phyloP scores from a whole-genome alignment of 2,797 vertebrate genomes.

The Alcedo atthis region DNA sequence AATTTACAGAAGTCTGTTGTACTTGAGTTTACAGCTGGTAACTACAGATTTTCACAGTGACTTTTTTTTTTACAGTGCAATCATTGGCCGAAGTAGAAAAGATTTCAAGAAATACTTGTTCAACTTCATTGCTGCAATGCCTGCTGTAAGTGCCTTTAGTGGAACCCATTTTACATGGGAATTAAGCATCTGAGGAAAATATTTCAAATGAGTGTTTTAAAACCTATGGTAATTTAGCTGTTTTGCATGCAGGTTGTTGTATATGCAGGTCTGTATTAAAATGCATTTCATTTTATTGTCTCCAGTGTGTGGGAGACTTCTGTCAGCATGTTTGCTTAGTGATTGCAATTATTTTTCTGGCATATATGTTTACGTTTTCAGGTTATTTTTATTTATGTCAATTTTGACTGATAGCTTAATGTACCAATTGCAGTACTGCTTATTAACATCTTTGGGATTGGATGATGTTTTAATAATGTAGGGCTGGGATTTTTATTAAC shows the following conservation, averaged over 20 bases:
- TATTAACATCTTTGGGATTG: neutral
- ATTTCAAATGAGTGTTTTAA: neutral
- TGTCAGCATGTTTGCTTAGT: neutral
- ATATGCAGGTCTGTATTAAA: neutral
- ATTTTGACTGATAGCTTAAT: neutral
- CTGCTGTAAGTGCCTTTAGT: conserved; percentile 89
- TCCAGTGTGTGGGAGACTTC: neutral
- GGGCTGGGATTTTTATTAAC: neutral
- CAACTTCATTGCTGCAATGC: conserved; percentile 97
- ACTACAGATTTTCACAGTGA: neutral
- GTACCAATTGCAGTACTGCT: neutral
- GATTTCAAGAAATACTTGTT: conserved; percentile 96
- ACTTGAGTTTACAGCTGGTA: neutral
- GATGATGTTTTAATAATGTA: neutral
- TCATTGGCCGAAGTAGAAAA: conserved; percentile 94
- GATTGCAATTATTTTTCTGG: neutral
- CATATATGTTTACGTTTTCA: neutral
- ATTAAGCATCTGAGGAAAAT: neutral
- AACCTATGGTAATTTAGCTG: neutral
- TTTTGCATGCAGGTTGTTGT: neutral
- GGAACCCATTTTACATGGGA: neutral
- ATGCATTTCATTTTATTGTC: neutral
- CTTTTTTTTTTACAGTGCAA: conserved; percentile 89
- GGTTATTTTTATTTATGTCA: neutral
- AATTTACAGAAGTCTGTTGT: neutral